Evolutionary conservation across 1,140 invertebrate species (phyloP).

Genomic region (Phenacoccus solenopsis): DNA sequence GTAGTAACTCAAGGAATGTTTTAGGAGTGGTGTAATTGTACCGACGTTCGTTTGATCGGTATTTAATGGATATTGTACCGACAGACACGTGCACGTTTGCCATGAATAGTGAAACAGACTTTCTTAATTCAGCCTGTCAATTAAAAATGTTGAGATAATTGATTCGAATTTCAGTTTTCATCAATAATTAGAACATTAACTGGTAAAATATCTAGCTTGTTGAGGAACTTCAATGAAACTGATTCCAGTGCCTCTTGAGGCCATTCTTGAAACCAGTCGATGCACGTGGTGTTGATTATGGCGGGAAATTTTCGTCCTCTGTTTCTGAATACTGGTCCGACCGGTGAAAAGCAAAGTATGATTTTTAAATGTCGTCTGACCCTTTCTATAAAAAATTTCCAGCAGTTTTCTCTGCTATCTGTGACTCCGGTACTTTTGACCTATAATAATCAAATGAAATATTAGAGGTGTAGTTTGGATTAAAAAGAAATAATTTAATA

Average conservation of each 20-base stretch:
- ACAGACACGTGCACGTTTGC: conserved; percentile 78
- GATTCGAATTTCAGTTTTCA: too few species aligned
- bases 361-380: conserved; percentile 61
- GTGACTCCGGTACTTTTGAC: conserved; percentile 61
- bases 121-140: conserved; percentile 39
- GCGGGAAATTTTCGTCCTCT: conserved; percentile 86
- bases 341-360: conserved; percentile 86
- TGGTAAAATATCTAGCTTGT: conserved; percentile 56
- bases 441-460: conserved; percentile 29
- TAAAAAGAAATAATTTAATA: not conserved
- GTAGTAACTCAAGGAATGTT: conserved; percentile 87
- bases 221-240: conserved; percentile 70
- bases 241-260: conserved; percentile 79
- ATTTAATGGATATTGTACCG: conserved; percentile 69
- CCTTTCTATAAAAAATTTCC: conserved; percentile 88
- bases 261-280: conserved; percentile 96
- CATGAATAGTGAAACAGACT: conserved; percentile 73
- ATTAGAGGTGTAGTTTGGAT: not conserved
- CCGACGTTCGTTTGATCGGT: conserved; percentile 72
- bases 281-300: conserved; percentile 82
- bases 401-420: conserved; percentile 86
- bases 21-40: conserved; percentile 96
- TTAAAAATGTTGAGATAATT: conserved; percentile 7
- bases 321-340: conserved; percentile 69
- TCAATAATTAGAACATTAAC: conserved; percentile 31